Conservation (phyloP, 2,888 invertebrate species). For the Biston betularia region DNA sequence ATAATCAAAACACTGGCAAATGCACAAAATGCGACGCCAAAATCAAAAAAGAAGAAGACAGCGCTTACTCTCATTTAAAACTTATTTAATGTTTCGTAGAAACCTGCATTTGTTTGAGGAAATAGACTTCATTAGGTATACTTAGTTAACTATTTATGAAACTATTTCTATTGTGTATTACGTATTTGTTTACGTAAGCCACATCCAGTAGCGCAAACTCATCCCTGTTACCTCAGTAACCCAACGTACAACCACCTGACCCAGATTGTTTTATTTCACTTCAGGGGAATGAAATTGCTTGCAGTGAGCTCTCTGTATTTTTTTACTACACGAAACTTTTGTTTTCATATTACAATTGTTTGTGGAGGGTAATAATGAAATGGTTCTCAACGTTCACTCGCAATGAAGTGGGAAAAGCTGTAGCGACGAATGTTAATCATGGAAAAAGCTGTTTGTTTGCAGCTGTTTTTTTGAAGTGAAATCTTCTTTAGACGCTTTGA, state of each 20-base stretch:
- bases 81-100: too few species aligned
- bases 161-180: too few species aligned
- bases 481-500: neutral
- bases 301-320: slow-evolving; percentile 64
- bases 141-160: too few species aligned
- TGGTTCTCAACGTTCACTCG: slow-evolving; percentile 28
- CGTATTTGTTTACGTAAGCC: slow-evolving; percentile 20
- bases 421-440: neutral
- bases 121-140: too few species aligned
- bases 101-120: too few species aligned
- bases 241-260: slow-evolving; percentile 68
- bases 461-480: slow-evolving; percentile 2
- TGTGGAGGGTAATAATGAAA: slow-evolving; percentile 47
- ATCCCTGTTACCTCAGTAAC: slow-evolving; percentile 57
- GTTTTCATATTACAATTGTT: slow-evolving; percentile 64
- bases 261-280: slow-evolving; percentile 82
- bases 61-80: too few species aligned
- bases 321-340: slow-evolving; percentile 67
- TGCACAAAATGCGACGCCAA: too few species aligned
- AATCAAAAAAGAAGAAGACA: too few species aligned
- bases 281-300: slow-evolving; percentile 80
- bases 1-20: too few species aligned
- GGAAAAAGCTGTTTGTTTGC: slow-evolving; percentile 13
- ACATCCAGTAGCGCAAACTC: slow-evolving; percentile 53
- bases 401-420: slow-evolving; percentile 15